Conservation (phyloP, 2,113 vertebrate genomes). For the Centropristis striata region DNA sequence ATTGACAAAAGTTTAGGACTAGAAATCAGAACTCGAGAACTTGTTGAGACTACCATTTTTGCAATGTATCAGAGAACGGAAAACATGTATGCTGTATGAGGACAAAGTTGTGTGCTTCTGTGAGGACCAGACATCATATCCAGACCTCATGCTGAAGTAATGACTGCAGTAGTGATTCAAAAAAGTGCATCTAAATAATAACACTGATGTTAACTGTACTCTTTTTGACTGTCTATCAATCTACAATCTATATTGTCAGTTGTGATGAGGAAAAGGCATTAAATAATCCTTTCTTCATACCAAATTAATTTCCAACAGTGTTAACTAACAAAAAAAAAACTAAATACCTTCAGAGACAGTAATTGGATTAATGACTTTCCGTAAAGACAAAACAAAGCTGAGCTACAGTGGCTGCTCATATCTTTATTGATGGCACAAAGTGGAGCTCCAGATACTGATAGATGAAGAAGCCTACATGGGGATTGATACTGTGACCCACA, state of each 20-base stretch:
- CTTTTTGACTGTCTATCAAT: neutral
- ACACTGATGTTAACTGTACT: constrained; percentile 11
- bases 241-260: neutral
- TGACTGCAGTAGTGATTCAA: neutral
- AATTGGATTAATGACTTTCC: neutral
- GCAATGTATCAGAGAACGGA: neutral
- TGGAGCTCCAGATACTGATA: neutral
- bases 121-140: neutral
- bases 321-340: neutral
- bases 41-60: neutral
- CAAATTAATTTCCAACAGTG: neutral
- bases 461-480: neutral
- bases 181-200: constrained; percentile 32
- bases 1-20: neutral
- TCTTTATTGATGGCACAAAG: neutral
- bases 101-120: neutral
- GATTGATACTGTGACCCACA: neutral
- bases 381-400: neutral
- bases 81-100: neutral
- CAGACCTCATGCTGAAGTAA: neutral
- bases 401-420: neutral
- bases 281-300: neutral
- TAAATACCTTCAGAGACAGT: neutral
- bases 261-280: neutral
- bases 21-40: neutral